Conservation (phyloP, 2,113 vertebrate species). For the Hippocampus zosterae region DNA sequence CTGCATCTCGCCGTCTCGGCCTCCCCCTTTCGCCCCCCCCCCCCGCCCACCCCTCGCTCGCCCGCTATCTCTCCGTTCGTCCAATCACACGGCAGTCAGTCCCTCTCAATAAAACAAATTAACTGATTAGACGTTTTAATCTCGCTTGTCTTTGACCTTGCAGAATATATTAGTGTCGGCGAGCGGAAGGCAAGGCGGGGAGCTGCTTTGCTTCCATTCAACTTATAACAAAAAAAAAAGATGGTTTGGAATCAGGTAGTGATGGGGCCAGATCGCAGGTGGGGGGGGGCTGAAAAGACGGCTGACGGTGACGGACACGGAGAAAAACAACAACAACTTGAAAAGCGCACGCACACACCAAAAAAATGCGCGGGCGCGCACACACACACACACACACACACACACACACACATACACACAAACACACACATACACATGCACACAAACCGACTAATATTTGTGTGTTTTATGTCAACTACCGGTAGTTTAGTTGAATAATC, state of each 20-base stretch:
- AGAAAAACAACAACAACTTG: too few relatives aligned
- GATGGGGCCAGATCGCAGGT: constrained; percentile 68
- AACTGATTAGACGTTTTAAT: constrained; percentile 83
- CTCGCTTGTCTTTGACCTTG: constrained; percentile 82
- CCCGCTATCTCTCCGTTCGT: constrained; percentile 60
- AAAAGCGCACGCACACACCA: too few relatives aligned
- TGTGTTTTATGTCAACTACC: too few relatives aligned
- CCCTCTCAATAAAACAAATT: constrained; percentile 82
- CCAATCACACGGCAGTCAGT: constrained; percentile 78
- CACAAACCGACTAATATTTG: too few relatives aligned
- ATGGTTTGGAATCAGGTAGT: constrained; percentile 42
- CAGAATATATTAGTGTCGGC: constrained; percentile 72
- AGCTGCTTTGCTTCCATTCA: constrained; percentile 68
- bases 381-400: too few relatives aligned
- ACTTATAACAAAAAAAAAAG: constrained; percentile 27
- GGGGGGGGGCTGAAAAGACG: constrained; percentile 34
- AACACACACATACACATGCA: too few relatives aligned
- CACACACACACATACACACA: too few relatives aligned
- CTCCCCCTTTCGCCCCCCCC: constrained; percentile 23
- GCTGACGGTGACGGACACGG: constrained; percentile 7
- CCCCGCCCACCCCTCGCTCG: constrained; percentile 8
- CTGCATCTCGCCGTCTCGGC: constrained; percentile 44
- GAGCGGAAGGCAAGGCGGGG: constrained; percentile 61
- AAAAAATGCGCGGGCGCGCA: too few relatives aligned
- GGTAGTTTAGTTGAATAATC: constrained; percentile 20